Percentiles rank a stretch among this genome's conserved stretches.
phyloP scores from a whole-genome alignment of 2,888 invertebrate genomes.

The Stenotaenia linearis region DNA sequence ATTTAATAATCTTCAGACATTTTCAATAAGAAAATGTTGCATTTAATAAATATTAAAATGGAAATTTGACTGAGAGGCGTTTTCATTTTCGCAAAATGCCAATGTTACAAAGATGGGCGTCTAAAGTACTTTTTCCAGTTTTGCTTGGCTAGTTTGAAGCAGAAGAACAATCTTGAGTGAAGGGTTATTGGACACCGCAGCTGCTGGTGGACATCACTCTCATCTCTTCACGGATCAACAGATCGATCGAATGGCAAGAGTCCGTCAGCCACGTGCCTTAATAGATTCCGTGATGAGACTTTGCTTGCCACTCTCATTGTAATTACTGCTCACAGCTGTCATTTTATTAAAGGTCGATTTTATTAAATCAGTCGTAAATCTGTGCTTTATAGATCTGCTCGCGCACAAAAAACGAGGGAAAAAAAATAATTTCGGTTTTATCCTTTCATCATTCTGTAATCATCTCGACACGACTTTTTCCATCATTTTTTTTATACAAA shows the following conservation, averaged over 20 bases:
- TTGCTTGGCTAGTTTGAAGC: constrained; percentile 26
- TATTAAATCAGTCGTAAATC: constrained; percentile 22
- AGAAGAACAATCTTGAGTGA: constrained; percentile 23
- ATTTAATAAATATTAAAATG: constrained; percentile 17
- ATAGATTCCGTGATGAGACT: constrained; percentile 26
- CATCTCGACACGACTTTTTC: too few species aligned
- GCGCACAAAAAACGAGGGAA: neutral
- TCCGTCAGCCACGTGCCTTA: constrained; percentile 24
- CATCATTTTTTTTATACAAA: neutral
- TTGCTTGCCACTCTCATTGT: constrained; percentile 24
- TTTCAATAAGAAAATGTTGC: neutral
- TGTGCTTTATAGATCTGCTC: neutral
- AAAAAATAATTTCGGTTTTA: neutral
- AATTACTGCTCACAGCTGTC: constrained; percentile 26
- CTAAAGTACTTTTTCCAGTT: constrained; percentile 2
- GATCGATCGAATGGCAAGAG: constrained; percentile 21
- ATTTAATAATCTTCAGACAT: neutral
- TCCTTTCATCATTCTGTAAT: neutral
- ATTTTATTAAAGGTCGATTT: constrained; percentile 24
- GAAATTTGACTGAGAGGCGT: neutral
- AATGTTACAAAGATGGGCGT: neutral
- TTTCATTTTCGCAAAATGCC: constrained; percentile 22
- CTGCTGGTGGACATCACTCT: constrained; percentile 24
- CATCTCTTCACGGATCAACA: constrained; percentile 26
- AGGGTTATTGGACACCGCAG: constrained; percentile 26